Evolutionary conservation across 2,888 invertebrate species (phyloP), one percentile per base, ranked within the genome.

Genomic region (Osmoderma eremita): DNA sequence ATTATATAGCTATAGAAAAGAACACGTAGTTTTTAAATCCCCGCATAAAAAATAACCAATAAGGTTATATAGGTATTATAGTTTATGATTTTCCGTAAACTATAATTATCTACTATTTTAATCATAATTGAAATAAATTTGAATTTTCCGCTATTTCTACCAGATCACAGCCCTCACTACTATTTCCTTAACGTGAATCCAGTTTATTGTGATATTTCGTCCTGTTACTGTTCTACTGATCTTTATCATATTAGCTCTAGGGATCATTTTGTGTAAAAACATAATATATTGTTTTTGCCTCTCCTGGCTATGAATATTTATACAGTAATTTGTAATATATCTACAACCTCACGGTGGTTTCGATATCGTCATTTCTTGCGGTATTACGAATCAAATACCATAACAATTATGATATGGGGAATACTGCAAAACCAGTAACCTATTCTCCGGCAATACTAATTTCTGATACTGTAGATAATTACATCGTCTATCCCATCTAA

Each of bases 191-290:
- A n/a, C n/a, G n/a, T n/a, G n/a, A n/a, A n/a, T n/a, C n/a, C n/a
- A n/a, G n/a, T n/a, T 17, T 3, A 41, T 56, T 56, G 41, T 56
- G 56, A 56, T 56, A 56, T 56, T 56, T 39, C 20, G 41, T 20
- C 22, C 41, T 41, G 41, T 56, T 56, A 56, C 56, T 56, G 41
- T 41, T 56, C 39, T 56, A 39, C 41, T 56, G 56, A 56, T 56
- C 56, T 56, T 56, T 56, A 56, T 56, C 56, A 56, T 56, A 56
- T 56, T 56, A 41, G 41, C 56, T 30, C 30, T 41, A 22, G n/a
- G 56, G 39, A 39, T 22, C 10, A 22, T 56, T 41, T 41, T 39
- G 20, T 22, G 20, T 42, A 10, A 4, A 18, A 20, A 17, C 56
- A 41, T 56, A 53, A 3, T 38, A n/a, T 39, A 17, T 56, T 20